Evolutionary conservation across 92 coral and sea anemone species (phyloP), one percentile per base, ranked within the genome.

Genomic region (Hydrozoanthus gracilis): DNA sequence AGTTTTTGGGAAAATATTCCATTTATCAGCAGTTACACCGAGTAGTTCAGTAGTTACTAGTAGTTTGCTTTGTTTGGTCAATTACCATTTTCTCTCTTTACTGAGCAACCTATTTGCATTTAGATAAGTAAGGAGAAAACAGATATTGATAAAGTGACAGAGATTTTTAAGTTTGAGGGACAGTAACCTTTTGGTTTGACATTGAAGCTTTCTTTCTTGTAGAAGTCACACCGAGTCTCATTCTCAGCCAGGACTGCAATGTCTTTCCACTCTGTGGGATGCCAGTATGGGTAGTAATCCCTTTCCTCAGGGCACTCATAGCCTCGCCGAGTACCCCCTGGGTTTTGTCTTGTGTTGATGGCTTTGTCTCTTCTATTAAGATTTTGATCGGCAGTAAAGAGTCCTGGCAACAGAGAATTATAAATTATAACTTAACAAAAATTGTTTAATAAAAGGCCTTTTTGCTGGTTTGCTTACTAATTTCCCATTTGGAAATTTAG

Each of bases 271-370:
- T 92, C 94, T n/a, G 97, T 95, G 7, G 98, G 98, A 80, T 96
- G 99, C 93, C 94, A 96, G 89, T 96, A 96, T 20, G 99, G 99
- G 62, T 95, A 97, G 65, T 95, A 95, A 39, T 96, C 99, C 47
- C 98, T 84, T 87, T 96, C 99, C 82, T 96, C 99, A 6, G 99
- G 98, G 65, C 99, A 96, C 84, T 96, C 99, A 52, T 95, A 96
- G 14, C 99, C 99, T 84, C 94, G 92, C 35, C 96, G 91, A 47
- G 94, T 92, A 8, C 99, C 99, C 52, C 91, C 92, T 51, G 99
- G 91, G 62, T 96, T 96, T 90, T 96, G 99, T 44, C 99, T 93
- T 46, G 99, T 96, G 84, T 91, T 93, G 62, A 88, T 93, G 27
- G 95, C 91, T 76, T 87, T 86, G 11, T 91, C 84, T 17, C 74